Base-by-base conservation (phyloP, 1,140 invertebrate species). In the Halictus rubicundus region DNA sequence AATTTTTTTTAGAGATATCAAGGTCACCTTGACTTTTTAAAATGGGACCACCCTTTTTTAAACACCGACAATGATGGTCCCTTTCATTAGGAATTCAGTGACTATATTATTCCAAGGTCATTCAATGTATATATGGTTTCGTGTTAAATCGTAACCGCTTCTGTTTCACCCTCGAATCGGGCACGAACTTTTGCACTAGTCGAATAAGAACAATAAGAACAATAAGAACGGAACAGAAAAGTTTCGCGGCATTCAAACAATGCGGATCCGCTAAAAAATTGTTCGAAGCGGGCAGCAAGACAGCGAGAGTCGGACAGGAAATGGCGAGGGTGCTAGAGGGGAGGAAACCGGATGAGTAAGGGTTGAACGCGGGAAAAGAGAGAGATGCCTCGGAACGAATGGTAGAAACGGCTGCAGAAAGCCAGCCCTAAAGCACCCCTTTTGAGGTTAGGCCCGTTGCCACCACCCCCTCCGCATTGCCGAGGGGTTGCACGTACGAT, bases 401-500 rank as follows among this genome's bases (percentile, higher is more conserved):
- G 21, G 52, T 42, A 64, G 68, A 10, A 72, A 78, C 25, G 14
- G 27, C 12, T 57, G 19, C 49, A 25, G 32, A 70, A 64, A 71
- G 70, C 52, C 64, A 27, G n/a, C n/a, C n/a, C 27, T 14, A 68
- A 64, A 78, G 76, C 49, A 32, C 23, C 68, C 25, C 60, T 78
- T 72, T 78, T 72, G 76, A 78, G 59, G 68, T 72, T 72, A 19
- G 23, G 42, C 23, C 54, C 19, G 16, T 19, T 10, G 23, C 23
- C 1, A 16, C 25, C 27, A 9, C 6, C n/a, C 64, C 14, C n/a
- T 39, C 14, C 21, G 25, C 12, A 32, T 60, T 25, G 65, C 52
- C 57, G n/a, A 32, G 42, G 74, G 54, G 57, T 46, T 71, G 59
- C 68, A n/a, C 68, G 59, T 71, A 71, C 68, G 63, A n/a, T n/a